Evolutionary conservation across 1,140 invertebrate species (phyloP), one percentile per base, ranked within the genome.

Genomic region (Drosophila littoralis): DNA sequence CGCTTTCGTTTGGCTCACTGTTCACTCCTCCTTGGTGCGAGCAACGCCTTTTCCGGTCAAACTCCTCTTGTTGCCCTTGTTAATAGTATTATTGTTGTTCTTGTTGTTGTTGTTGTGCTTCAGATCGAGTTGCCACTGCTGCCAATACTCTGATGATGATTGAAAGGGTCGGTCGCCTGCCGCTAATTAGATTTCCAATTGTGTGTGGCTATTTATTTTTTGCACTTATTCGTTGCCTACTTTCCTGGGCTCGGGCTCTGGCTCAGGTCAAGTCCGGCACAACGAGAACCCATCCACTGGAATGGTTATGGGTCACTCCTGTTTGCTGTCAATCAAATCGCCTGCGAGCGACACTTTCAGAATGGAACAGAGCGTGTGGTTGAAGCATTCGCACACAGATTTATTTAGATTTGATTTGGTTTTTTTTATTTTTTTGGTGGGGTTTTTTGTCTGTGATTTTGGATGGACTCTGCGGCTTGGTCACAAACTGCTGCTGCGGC

Each of bases 131-230:
- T 15, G 28, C 55, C 54, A 54, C 43, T 67, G 50, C 28, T 65
- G 52, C 32, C 69, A 65, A 59, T 72, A 36, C 36, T 8, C 57
- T 64, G 66, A 51, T 51, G 45, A 63, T 75, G 72, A 70, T 69
- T 64, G 66, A 70, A 57, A 50, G 59, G 50, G 57, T 51, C 55
- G 33, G 22, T 38, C 33, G 55, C 55, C 71, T 67, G 54, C 33
- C 70, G 52, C 70, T 66, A 77, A 73, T 77, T 70, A 73, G 57
- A 67, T 73, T 74, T 69, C 63, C 63, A 69, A 74, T 74, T 80
- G 74, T 74, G 38, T 28, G 22, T 3, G 22, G 22, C 4, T 28
- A 28, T 28, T 46, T 58, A 43, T 42, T 42, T 51, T 61, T 58
- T 54, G 51, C 58, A 60, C 32, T 67, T 67, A 45, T 54, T 42